A percentile compares a stretch with the other conserved stretches of the same genome.
Conservation (phyloP, 2,113 vertebrate species). For the Orcinus orca region DNA sequence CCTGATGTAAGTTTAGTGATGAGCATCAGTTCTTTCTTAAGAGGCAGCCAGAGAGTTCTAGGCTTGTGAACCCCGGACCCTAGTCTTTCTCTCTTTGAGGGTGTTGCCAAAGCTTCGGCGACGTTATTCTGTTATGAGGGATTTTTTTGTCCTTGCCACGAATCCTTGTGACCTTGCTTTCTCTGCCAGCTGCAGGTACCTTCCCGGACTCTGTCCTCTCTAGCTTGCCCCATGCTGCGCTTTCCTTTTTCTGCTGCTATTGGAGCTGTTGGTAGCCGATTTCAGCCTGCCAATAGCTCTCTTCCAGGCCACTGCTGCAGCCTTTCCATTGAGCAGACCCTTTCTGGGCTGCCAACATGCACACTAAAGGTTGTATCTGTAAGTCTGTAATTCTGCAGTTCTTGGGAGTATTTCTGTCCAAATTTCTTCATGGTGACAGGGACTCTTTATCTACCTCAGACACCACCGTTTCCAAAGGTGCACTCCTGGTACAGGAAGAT, state of each 20-base stretch:
- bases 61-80: neutral
- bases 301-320: neutral
- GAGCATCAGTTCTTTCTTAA: neutral
- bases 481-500: neutral
- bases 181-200: neutral
- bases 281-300: neutral
- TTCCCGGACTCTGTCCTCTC: neutral
- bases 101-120: neutral
- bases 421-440: neutral
- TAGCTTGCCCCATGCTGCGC: neutral
- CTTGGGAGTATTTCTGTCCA: neutral
- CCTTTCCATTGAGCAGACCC: neutral
- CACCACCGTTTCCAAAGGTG: conserved; percentile 19
- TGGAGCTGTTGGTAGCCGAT: neutral
- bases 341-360: neutral
- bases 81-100: neutral
- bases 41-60: neutral
- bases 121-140: neutral
- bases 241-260: neutral
- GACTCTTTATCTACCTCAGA: neutral
- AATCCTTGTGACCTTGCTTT: neutral
- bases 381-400: neutral
- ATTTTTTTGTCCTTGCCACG: neutral
- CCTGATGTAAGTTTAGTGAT: neutral
- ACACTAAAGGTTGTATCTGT: neutral